Evolutionary conservation across 2,797 vertebrate species (phyloP).

Genomic region (Microctenopoma stevenorrisi): DNA sequence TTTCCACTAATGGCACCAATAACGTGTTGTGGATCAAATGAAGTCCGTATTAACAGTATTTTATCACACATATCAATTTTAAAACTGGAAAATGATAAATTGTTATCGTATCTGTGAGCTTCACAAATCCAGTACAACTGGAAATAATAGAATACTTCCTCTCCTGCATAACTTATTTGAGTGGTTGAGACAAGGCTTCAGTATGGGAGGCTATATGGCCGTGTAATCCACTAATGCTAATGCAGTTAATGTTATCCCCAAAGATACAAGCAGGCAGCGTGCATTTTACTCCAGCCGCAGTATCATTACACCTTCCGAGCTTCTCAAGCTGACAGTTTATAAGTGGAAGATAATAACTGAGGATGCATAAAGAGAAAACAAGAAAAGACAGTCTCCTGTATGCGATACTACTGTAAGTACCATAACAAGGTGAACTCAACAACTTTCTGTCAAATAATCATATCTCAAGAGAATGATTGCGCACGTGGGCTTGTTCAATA

Average conservation of each 20-base stretch:
- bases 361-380: neutral
- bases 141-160: neutral
- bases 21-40: no score
- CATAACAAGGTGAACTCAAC: slow-evolving; percentile 29
- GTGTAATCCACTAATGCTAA: neutral
- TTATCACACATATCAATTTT: no score
- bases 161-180: neutral
- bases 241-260: neutral
- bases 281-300: neutral
- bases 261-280: neutral
- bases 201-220: neutral
- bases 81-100: no score
- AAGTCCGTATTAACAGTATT: no score
- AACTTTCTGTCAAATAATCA: slow-evolving; percentile 23
- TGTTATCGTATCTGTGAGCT: no score
- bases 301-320: neutral
- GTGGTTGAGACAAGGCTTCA: no score
- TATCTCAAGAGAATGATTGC: slow-evolving; percentile 45
- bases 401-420: neutral
- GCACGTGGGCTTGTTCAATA: slow-evolving; percentile 45
- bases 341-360: neutral
- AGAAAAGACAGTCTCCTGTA: neutral
- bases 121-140: no score
- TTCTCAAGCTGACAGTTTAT: neutral
- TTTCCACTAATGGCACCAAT: no score